These are phyloP conservation scores for Campoletis raptor DNA, from an alignment of 2,888 invertebrate species.

Conservation along the genomic window DNA sequence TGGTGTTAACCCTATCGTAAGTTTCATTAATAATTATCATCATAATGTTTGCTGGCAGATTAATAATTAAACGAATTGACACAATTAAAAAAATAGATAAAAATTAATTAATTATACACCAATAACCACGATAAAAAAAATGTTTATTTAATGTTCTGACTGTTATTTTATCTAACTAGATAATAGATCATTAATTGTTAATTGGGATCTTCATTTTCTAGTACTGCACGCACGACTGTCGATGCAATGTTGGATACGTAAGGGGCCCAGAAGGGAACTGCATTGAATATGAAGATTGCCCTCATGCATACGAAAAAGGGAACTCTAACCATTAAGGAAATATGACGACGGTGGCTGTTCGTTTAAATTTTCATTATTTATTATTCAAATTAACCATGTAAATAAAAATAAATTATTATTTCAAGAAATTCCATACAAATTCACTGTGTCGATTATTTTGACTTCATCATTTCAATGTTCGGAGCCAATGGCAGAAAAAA, in stretches of 20 bases:
- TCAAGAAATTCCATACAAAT: too few species aligned
- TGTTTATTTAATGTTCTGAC: neutral
- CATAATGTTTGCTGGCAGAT: neutral
- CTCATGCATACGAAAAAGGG: neutral
- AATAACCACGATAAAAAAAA: neutral
- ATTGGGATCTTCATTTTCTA: neutral
- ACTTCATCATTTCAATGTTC: too few species aligned
- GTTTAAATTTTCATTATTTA: neutral
- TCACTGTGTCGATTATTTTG: too few species aligned
- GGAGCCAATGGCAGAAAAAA: too few species aligned
- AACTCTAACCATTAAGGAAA: neutral
- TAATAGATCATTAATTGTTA: neutral
- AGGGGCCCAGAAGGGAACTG: neutral
- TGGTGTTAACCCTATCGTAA: neutral
- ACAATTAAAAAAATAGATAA: neutral
- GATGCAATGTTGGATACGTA: neutral
- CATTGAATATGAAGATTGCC: neutral
- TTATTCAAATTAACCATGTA: neutral
- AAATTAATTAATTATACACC: neutral
- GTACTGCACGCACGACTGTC: neutral
- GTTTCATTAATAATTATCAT: neutral
- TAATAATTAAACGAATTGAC: too few species aligned
- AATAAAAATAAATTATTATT: neutral
- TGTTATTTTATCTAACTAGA: neutral
- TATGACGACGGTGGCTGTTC: neutral